Evolutionary conservation across 2,888 invertebrate species (phyloP).

Genomic region (Lydus trimaculatus): DNA sequence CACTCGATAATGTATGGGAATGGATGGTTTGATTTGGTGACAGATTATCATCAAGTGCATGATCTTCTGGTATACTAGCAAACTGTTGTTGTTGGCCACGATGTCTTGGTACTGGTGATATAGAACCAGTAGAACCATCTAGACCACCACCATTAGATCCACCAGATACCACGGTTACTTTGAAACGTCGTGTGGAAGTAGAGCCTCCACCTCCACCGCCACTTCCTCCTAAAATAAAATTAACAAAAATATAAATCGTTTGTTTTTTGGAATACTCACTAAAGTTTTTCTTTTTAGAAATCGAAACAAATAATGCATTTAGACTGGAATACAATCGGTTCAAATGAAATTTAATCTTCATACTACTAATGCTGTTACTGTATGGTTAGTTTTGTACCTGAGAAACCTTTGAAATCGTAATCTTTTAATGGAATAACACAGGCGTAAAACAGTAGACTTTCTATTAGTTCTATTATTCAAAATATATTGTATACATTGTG

Average conservation of each 20-base stretch:
- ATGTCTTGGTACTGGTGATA: conserved; percentile 56
- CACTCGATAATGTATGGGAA: conserved; percentile 39
- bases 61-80: conserved; percentile 61
- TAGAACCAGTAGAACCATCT: conserved; percentile 44
- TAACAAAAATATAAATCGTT: conserved; percentile 16
- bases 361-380: background rate
- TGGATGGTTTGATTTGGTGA: conserved; percentile 35
- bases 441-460: background rate
- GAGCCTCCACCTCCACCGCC: conserved; percentile 35
- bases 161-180: conserved; percentile 61
- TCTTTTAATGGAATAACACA: background rate
- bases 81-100: conserved; percentile 55
- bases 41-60: conserved; percentile 59
- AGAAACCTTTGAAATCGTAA: background rate
- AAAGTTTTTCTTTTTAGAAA: background rate
- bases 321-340: background rate
- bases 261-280: conserved; percentile 14
- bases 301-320: background rate
- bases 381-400: background rate
- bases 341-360: background rate
- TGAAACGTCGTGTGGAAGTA: conserved; percentile 61
- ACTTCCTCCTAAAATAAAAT: background rate
- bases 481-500: background rate
- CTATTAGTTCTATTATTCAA: background rate
- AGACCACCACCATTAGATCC: conserved; percentile 22